phyloP scores from a whole-genome alignment of 2,888 invertebrate genomes.

The Microchrysa polita region DNA sequence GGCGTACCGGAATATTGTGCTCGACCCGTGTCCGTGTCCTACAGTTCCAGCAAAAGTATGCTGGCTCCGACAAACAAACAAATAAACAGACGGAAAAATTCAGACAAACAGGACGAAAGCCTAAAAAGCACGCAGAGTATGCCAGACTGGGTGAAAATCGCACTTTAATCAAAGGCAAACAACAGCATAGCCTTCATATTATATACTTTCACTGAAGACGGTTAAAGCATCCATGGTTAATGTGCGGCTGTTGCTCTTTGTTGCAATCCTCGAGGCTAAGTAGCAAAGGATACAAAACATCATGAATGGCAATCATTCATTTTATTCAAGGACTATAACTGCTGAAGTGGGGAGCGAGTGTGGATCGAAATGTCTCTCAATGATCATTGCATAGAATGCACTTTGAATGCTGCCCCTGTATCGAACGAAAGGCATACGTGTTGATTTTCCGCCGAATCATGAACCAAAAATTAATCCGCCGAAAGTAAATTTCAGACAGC shows the following conservation, averaged over 20 bases:
- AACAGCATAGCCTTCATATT: too few species aligned
- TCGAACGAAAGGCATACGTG: background rate
- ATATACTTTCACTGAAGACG: background rate
- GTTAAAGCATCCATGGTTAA: background rate
- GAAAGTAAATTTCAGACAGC: slow-evolving; percentile 26
- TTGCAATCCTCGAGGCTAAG: background rate
- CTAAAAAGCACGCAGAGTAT: background rate
- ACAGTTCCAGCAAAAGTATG: background rate
- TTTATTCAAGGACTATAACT: background rate
- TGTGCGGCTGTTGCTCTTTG: slow-evolving; percentile 17
- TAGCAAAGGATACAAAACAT: background rate
- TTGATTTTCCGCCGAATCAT: background rate
- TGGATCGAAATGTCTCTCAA: too few species aligned
- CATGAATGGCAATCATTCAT: background rate
- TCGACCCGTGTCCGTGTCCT: too few species aligned
- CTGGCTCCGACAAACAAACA: slow-evolving; percentile 22
- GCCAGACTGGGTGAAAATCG: background rate
- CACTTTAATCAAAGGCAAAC: slow-evolving; percentile 39
- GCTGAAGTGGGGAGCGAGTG: too few species aligned
- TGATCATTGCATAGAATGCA: too few species aligned
- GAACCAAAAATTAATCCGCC: slow-evolving; percentile 34
- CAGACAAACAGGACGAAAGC: background rate
- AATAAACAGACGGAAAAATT: slow-evolving; percentile 18
- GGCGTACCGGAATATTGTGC: background rate
- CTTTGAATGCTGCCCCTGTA: too few species aligned